Conservation (phyloP, 1,140 invertebrate species). For the Drosophila pallidifrons region DNA sequence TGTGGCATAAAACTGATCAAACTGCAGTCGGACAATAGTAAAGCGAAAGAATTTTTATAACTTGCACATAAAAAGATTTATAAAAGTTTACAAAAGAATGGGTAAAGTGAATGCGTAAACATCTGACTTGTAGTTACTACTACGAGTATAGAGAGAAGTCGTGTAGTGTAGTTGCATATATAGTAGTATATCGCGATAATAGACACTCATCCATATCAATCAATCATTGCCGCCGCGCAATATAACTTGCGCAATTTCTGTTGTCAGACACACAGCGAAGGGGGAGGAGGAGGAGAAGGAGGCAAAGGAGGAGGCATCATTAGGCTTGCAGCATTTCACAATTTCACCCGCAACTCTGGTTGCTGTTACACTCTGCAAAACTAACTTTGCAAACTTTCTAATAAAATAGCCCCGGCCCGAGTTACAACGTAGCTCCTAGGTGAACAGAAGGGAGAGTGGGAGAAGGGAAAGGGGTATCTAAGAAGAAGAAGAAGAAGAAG, state of each 20-base stretch:
- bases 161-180: not conserved
- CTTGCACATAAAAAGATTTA: not conserved
- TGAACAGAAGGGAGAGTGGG: not conserved
- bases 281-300: no score
- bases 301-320: constrained; percentile 42
- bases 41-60: not conserved
- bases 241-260: constrained; percentile 60
- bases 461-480: not conserved
- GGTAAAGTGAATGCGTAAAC: not conserved
- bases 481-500: not conserved
- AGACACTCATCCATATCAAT: constrained; percentile 71
- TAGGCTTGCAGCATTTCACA: constrained; percentile 65
- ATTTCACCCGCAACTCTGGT: constrained; percentile 64
- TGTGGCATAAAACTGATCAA: not conserved
- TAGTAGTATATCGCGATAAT: constrained; percentile 26
- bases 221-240: constrained; percentile 66
- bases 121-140: not conserved
- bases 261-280: constrained; percentile 28
- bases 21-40: not conserved
- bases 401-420: constrained; percentile 73
- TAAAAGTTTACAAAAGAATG: not conserved
- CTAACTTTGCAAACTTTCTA: constrained; percentile 80
- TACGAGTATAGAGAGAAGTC: not conserved
- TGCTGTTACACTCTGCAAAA: constrained; percentile 63
- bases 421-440: constrained; percentile 9